Evolutionary conservation across 2,797 vertebrate species (phyloP), one percentile per base, ranked within the genome.

Genomic region (Notolabrus celidotus): DNA sequence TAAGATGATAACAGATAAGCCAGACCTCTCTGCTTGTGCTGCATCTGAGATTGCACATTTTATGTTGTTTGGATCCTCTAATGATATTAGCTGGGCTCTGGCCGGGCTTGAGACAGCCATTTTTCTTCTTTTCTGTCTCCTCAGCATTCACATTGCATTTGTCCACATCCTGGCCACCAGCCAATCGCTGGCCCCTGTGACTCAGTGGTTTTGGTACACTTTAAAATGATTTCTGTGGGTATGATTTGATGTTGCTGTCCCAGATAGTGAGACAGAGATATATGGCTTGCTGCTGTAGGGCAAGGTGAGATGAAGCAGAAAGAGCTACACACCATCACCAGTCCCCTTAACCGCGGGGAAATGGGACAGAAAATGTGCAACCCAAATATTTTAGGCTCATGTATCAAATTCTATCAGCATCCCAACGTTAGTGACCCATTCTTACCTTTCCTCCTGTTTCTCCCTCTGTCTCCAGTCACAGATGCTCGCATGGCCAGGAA

Each of bases 401-500:
- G 83, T 77, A 89, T 92, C 87, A 92, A 80, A 81, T 81, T 81
- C 54, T 78, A 77, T 72, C 84, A 82, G 60, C 77, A 54, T 77
- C 68, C 67, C 39, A 61, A 83, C 52, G 79, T 82, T 68, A 46
- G 74, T 83, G 74, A 85, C 79, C 77, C 59, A 71, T 74, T 85
- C 82, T 82, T 82, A 84, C 83, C 71, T 84, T 69, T 70, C 53
- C 70, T 72, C 54, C 65, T 62, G 25, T 84, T 70, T 4, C 34
- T 12, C 34, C 33, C 55, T 73, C 53, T 67, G 43, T 85, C 77
- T 88, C 49, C 84, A 95, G 95, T 22, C 71, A 93, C 94, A 42
- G 94, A 95, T 78, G 57, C 89, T 34, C 92, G 94, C 65, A 88
- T 95, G 93, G 94, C 86, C 77, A 92, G 82, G 83, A 87, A 86